Base-by-base conservation (phyloP, 2,797 vertebrate genomes). In the Etheostoma nigrum region DNA sequence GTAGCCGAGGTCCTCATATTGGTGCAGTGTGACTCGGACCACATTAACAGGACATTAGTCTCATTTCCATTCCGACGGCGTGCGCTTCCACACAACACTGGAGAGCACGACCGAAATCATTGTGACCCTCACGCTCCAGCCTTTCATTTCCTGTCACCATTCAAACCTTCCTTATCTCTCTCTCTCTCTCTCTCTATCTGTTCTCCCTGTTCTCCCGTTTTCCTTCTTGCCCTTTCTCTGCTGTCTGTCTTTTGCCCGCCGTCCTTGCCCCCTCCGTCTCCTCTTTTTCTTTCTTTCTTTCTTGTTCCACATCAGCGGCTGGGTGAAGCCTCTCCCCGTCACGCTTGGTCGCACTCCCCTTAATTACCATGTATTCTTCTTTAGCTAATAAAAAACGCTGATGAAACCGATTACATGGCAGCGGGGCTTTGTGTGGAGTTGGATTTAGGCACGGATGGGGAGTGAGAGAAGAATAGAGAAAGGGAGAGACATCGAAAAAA, bases 331-430 rank as follows among this genome's bases (percentile, higher is more conserved):
- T 90, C 89, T 90, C 91, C 85, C 88, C 60, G 85, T 92, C 90
- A 93, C 76, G 90, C 93, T 89, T 88, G 88, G 91, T 87, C 55
- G 68, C 91, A n/a, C 91, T 90, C 84, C 86, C 90, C 92, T 93
- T 95, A 95, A 96, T 96, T 95, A 95, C 93, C 91, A 90, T 90
- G 90, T 93, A 94, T 95, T 95, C 94, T 95, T 93, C 91, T 93
- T 92, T 83, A 88, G 92, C 92, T 95, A 94, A 95, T 95, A 94
- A 94, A 94, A 95, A 94, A 91, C 83, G 90, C 90, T 94, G 94
- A 94, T 95, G 92, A 94, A 94, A 94, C 88, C 84, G 95, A 95
- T 95, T 95, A 94, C 91, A 94, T 86, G 87, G 91, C 88, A 84
- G 89, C 74, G 0, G 62, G 67, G 89, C 89, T 90, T 92, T 91